Base-by-base conservation (phyloP, 2,113 vertebrate species). In the Dipodomys stephensi region DNA sequence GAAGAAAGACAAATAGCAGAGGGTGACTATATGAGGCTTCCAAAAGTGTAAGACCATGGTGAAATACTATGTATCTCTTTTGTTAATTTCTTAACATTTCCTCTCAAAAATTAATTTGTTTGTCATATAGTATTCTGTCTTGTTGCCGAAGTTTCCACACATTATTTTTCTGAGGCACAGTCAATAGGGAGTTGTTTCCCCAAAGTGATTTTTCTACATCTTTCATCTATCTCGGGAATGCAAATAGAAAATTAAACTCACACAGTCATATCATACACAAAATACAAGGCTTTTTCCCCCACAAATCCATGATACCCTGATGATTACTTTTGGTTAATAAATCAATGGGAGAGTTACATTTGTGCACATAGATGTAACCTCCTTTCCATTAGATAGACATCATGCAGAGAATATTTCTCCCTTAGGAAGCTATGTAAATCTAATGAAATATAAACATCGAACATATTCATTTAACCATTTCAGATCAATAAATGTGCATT, bases 191-290 rank as follows among this genome's bases (percentile, higher is more conserved):
- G 12, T 72, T 92, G 60, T 86, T 28, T 80, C 25, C 85, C 53
- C 83, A n/a, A 94, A 72, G 64, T 93, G 28, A 90, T 79, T 71
- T 93, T 81, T 84, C 25, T 67, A 53, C 7, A n/a, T 57, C 35
- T 87, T 96, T 96, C 46, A 83, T 85, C 57, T 30, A 80, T 72
- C 49, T 94, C 71, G 91, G 79, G 88, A 90, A 92, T 81, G 73
- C 94, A 95, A 96, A 96, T 67, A 60, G 68, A 94, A 89, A 94
- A 76, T 82, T 86, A 92, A 96, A 83, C 35, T 93, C 79, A 86
- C 12, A 57, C 49, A 91, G 35, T 93, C 2, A 76, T 39, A 72
- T 68, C 62, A 92, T 79, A 27, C 1, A 78, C 27, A 87, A 67
- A 77, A 88, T 81, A 5, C 10, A 72, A 2, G 2, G 6, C 9